Percentiles rank a stretch among this genome's conserved stretches.
phyloP scores from a whole-genome alignment of 2,888 invertebrate species.

The Limenitis camilla region DNA sequence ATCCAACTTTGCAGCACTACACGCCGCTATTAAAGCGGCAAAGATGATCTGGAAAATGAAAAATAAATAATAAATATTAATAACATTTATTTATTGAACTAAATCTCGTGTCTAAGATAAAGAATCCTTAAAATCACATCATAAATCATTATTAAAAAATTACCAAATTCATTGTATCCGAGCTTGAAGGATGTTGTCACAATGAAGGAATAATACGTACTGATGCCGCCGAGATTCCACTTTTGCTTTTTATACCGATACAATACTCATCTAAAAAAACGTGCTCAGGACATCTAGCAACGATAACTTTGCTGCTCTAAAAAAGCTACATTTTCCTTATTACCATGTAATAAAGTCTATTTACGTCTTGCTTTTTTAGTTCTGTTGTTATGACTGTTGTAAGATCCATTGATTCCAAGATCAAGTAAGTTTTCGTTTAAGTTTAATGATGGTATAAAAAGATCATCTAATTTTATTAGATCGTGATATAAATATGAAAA shows the following conservation, averaged over 20 bases:
- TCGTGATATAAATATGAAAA: slow-evolving; percentile 12
- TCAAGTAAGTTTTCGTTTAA: slow-evolving; percentile 28
- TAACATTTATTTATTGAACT: too few relatives aligned
- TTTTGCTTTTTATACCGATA: slow-evolving; percentile 62
- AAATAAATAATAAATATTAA: neutral
- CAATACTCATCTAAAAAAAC: slow-evolving; percentile 61
- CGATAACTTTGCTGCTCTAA: slow-evolving; percentile 27
- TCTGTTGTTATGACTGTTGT: neutral
- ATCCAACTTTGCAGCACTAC: slow-evolving; percentile 55
- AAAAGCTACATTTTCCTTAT: slow-evolving; percentile 15
- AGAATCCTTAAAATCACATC: too few relatives aligned
- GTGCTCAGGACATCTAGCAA: slow-evolving; percentile 42
- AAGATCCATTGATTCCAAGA: slow-evolving; percentile 39
- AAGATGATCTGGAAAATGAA: slow-evolving; percentile 42
- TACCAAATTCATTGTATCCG: slow-evolving; percentile 53
- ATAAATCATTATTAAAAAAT: too few relatives aligned
- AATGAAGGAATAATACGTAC: slow-evolving; percentile 47
- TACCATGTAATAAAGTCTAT: slow-evolving; percentile 18
- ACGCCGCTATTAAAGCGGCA: slow-evolving; percentile 55
- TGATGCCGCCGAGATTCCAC: slow-evolving; percentile 41
- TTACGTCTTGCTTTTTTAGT: neutral
- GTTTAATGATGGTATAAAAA: slow-evolving; percentile 35
- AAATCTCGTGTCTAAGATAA: too few relatives aligned
- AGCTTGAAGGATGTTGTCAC: slow-evolving; percentile 36
- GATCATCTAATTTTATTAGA: slow-evolving; percentile 11